Evolutionary conservation across 2,888 invertebrate species (phyloP).

Genomic region (Mystacides longicornis): DNA sequence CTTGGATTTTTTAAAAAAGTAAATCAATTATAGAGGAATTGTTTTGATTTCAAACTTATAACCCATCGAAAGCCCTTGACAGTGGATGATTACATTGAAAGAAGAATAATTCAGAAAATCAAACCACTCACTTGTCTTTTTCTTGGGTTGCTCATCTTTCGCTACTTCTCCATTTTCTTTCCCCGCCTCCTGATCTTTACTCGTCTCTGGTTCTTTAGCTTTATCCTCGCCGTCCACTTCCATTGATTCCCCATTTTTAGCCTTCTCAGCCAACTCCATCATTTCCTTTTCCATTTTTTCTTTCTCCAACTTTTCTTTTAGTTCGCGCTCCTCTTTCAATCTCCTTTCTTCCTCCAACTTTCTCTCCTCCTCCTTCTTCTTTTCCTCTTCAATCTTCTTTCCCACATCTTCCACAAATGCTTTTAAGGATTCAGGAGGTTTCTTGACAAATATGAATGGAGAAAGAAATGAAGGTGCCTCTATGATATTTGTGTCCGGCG

Average conservation of each 20-base stretch:
- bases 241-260: neutral
- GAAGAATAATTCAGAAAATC: neutral
- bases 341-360: conserved; percentile 4
- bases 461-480: conserved; percentile 16
- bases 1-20: too few species aligned
- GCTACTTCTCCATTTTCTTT: neutral
- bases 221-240: conserved; percentile 2
- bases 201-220: neutral
- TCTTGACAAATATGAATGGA: conserved; percentile 11
- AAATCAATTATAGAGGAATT: too few species aligned
- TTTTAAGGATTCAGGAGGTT: conserved; percentile 6
- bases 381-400: conserved; percentile 6
- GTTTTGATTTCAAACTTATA: too few species aligned
- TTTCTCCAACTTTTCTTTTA: neutral
- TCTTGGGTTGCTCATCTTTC: neutral
- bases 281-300: conserved; percentile 1
- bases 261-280: conserved; percentile 1
- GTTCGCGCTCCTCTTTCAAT: conserved; percentile 2
- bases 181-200: neutral
- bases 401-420: conserved; percentile 10
- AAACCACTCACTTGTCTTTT: neutral
- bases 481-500: conserved; percentile 5
- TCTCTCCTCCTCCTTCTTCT: conserved; percentile 4
- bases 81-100: too few species aligned
- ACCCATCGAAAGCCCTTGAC: too few species aligned